phyloP scores from a whole-genome alignment of 2,113 vertebrate genomes.

The Leptodactylus fuscus region DNA sequence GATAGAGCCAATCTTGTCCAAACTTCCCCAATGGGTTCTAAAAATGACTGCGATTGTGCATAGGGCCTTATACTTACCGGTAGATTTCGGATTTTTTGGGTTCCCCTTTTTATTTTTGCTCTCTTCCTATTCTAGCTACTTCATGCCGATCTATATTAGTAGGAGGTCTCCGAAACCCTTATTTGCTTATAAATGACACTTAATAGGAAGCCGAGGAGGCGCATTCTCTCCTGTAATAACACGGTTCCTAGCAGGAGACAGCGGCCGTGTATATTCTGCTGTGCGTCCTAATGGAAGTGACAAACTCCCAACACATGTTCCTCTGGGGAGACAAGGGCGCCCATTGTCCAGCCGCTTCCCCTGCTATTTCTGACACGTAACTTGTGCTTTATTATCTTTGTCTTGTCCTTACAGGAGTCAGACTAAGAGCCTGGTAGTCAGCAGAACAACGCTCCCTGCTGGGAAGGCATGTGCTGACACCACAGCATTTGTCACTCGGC shows the following conservation, averaged over 20 bases:
- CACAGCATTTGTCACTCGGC: constrained; percentile 59
- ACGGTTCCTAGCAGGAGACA: neutral
- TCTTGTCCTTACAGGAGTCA: constrained; percentile 45
- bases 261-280: constrained; percentile 24
- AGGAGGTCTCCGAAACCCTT: neutral
- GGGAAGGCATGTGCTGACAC: constrained; percentile 59
- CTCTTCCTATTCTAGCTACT: neutral
- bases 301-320: constrained; percentile 34
- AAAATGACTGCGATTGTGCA: no score
- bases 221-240: neutral
- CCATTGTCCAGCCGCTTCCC: neutral
- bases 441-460: constrained; percentile 54
- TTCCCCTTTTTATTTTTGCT: neutral
- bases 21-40: no score
- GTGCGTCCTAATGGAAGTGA: neutral
- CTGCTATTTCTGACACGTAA: constrained; percentile 38
- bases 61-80: no score
- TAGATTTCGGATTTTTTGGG: neutral
- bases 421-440: constrained; percentile 29
- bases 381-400: constrained; percentile 56
- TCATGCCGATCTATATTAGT: neutral
- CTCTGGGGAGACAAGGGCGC: neutral
- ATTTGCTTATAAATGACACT: no score
- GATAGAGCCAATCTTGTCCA: no score
- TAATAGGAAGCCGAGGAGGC: no score